Base-by-base conservation (phyloP, 2,888 invertebrate species). In the Lydus trimaculatus region DNA sequence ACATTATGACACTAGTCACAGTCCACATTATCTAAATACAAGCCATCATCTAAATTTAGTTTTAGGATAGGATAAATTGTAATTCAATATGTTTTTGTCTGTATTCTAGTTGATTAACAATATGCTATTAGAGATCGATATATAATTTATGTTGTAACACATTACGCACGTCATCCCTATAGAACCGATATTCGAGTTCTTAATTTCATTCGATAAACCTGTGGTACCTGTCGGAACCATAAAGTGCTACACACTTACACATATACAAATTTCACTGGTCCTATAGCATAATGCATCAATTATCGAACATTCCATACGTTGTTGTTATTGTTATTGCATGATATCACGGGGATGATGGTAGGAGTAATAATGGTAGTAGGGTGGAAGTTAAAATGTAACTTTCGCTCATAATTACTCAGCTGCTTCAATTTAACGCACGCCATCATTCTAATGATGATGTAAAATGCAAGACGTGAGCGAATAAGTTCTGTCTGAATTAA, bases 401-500 rank as follows among this genome's bases (percentile, higher is more conserved):
- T 68, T 72, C 65, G 70, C 73, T 48, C 67, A 69, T 80, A 79
- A 79, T 80, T 80, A 80, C 79, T 77, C 79, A 67, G 69, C 72
- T 69, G 75, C 75, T 75, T 78, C 75, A 78, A 78, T 79, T 79
- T 78, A 78, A 78, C 75, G 77, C 80, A 80, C 79, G 79, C 79
- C 76, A 80, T 74, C 75, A 75, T 75, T 79, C 76, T 79, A 79
- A 79, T 78, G 78, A 78, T 78, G 78, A 78, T 76, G 78, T 76
- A 77, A 74, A 75, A 75, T 69, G 69, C 62, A 62, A 71, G 71
- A 68, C 58, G 66, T 59, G 66, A 64, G 61, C 31, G 33, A 64
- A 52, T 65, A 17, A 62, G 43, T 64, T 65, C 68, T 68, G 58
- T 64, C 62, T 64, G 62, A 61, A 68, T 68, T 68, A 68, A 68